phyloP scores from a whole-genome alignment of 2,113 vertebrate species.

The Ascaphus truei region DNA sequence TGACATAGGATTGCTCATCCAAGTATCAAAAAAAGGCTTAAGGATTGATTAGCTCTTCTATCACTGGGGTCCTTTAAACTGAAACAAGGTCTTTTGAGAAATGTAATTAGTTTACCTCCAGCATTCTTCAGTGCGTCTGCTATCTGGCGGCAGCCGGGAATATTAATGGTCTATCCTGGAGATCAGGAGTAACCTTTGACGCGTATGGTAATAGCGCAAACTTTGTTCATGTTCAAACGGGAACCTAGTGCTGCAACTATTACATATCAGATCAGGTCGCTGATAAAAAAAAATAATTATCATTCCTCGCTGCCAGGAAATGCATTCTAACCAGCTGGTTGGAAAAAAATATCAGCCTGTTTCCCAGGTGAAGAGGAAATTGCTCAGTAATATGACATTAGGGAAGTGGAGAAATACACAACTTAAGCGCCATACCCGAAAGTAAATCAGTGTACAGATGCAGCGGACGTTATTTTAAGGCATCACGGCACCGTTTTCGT shows the following conservation, averaged over 20 bases:
- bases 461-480: no score
- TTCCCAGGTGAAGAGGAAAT: no score
- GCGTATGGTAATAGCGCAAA: conserved; percentile 16
- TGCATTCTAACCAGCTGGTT: no score
- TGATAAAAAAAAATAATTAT: conserved; percentile 20
- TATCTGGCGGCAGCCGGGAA: not conserved
- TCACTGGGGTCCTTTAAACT: conserved; percentile 16
- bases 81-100: conserved; percentile 29
- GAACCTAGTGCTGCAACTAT: not conserved
- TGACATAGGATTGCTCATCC: conserved; percentile 8
- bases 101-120: conserved; percentile 32
- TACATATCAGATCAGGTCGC: not conserved
- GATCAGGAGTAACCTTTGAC: not conserved
- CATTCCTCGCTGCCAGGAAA: no score
- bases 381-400: no score
- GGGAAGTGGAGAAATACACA: no score
- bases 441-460: no score
- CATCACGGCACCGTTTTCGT: no score
- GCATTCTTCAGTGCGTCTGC: not conserved
- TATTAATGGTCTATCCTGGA: conserved; percentile 24
- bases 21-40: conserved; percentile 24
- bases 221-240: not conserved
- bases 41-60: conserved; percentile 23
- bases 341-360: no score
- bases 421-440: no score